A percentile compares a stretch with the other conserved stretches of the same genome.
Evolutionary conservation across 2,888 invertebrate genomes (phyloP).

Genomic region (Drosophila imparisetae): DNA sequence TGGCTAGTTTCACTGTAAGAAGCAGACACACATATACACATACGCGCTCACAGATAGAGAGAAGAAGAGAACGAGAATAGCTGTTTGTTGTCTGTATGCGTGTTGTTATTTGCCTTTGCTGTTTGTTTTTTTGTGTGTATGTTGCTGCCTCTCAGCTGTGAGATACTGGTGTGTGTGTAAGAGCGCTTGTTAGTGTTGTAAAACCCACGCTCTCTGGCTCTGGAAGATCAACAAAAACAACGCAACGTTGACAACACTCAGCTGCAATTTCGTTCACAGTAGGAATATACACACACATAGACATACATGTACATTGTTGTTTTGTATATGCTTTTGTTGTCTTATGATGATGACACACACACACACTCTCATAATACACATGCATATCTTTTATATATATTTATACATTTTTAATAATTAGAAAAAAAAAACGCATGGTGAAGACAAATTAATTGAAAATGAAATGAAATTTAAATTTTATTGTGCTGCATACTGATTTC

Average conservation of each 20-base stretch:
- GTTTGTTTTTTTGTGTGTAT: constrained; percentile 37
- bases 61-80: neutral
- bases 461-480: constrained; percentile 44
- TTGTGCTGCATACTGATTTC: constrained; percentile 15
- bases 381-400: constrained; percentile 21
- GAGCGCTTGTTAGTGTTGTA: constrained; percentile 26
- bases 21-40: neutral
- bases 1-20: constrained; percentile 45
- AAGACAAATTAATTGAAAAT: constrained; percentile 36
- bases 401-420: constrained; percentile 31
- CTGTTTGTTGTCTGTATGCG: neutral
- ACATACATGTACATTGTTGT: constrained; percentile 15
- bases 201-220: constrained; percentile 58
- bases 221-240: constrained; percentile 66
- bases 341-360: constrained; percentile 17
- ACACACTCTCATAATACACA: neutral
- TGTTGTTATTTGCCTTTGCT: constrained; percentile 37
- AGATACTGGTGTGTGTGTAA: constrained; percentile 25
- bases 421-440: neutral
- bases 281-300: constrained; percentile 11
- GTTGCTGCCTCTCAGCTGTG: constrained; percentile 54
- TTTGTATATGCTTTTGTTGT: neutral
- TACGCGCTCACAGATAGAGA: neutral
- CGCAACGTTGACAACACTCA: constrained; percentile 59
- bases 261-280: constrained; percentile 57